Evolutionary conservation across 1,140 invertebrate genomes (phyloP), one percentile per base, ranked within the genome.

Genomic region (Neodiprion pinetum): DNA sequence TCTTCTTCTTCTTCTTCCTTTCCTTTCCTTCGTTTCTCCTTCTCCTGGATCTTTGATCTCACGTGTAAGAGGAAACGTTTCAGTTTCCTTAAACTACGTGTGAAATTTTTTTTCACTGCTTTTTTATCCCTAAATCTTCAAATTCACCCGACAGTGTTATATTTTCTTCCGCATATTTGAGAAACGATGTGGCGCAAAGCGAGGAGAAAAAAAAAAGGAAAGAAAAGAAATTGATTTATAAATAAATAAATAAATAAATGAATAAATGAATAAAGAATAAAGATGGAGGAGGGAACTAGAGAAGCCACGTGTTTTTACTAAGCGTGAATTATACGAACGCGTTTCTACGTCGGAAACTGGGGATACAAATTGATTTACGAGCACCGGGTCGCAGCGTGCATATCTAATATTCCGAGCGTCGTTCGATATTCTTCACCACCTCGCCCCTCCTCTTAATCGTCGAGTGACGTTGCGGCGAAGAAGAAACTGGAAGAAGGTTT

Each of bases 361-460:
- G 83, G 81, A 86, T 86, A 84, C 83, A 85, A 87, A 86, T 87
- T 87, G 85, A 87, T 87, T 87, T 87, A 87, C 83, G 85, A 79
- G 80, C 79, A 76, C 73, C 48, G 79, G 78, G 80, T 78, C 79
- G 80, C 77, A 76, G 70, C 81, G 78, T 77, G 85, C 84, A 85
- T 87, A 86, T 80, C 79, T 81, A 79, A 84, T 86, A 82, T 85
- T 61, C 80, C 81, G 72, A 70, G 40, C 73, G 69, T 74, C 72
- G 53, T 61, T 61, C 53, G 61, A 75, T 77, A 77, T 79, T 77
- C 70, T 47, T 61, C 53, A 61, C 28, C 28, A 40, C 28, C 28
- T 40, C 28, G 2, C 28, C 5, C 28, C 28, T 40, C 28, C 28
- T 40, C 28, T 40, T 40, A 40, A 40, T 40, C 28, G 28, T 40